These are phyloP conservation scores for Eupeodes corollae DNA, from an alignment of 1,140 invertebrate genomes.

Conservation along the genomic window DNA sequence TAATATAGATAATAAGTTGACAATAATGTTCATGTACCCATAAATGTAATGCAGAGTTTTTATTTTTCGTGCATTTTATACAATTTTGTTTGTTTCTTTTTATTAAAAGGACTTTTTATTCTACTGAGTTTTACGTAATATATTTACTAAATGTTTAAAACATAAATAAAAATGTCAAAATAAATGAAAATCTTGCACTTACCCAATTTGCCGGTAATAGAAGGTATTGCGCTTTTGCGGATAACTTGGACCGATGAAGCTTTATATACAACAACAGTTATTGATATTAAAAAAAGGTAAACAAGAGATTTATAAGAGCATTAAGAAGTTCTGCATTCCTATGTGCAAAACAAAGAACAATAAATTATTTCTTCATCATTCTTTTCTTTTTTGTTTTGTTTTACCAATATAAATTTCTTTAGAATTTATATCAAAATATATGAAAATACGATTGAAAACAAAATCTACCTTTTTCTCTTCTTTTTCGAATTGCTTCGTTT, in stretches of 20 bases:
- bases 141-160: too few species aligned
- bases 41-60: too few species aligned
- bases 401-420: conserved; percentile 12
- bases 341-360: background rate
- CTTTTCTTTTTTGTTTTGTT: conserved; percentile 2
- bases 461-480: conserved; percentile 33
- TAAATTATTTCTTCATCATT: conserved; percentile 3
- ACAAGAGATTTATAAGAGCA: background rate
- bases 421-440: background rate
- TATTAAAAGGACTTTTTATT: too few species aligned
- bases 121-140: too few species aligned
- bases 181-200: conserved; percentile 25
- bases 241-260: conserved; percentile 38
- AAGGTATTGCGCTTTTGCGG: conserved; percentile 37
- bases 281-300: conserved; percentile 7
- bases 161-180: conserved; percentile 9
- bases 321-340: background rate
- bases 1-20: too few species aligned
- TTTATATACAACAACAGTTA: conserved; percentile 13
- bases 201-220: conserved; percentile 36
- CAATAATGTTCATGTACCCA: too few species aligned
- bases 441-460: background rate
- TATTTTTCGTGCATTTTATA: too few species aligned
- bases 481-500: conserved; percentile 46
- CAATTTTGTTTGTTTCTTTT: too few species aligned